A percentile compares a stretch with the other conserved stretches of the same genome.
phyloP scores from a whole-genome alignment of 2,113 vertebrate genomes.

The Heliornis fulica region DNA sequence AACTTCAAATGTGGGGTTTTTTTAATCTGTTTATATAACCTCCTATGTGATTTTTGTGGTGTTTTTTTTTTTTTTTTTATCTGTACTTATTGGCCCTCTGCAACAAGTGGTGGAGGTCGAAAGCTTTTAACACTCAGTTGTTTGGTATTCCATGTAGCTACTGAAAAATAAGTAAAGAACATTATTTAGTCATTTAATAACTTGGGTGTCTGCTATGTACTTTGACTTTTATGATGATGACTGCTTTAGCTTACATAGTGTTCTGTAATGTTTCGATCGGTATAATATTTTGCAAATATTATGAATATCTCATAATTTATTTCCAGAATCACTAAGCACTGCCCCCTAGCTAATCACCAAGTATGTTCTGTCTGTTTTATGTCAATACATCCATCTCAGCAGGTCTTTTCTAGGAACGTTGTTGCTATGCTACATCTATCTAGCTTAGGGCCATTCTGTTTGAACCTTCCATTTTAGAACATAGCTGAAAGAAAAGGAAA shows the following conservation, averaged over 20 bases:
- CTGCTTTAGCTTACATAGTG: not conserved
- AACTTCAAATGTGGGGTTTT: accelerated
- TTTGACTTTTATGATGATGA: not conserved
- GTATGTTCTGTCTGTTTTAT: not conserved
- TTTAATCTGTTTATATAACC: not conserved
- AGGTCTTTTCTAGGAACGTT: not conserved
- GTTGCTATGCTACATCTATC: not conserved
- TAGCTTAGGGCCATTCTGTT: not conserved
- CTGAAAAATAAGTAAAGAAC: not conserved
- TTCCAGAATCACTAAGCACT: not conserved
- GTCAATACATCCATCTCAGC: not conserved
- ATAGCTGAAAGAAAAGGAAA: not conserved
- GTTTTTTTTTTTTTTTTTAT: too few species aligned
- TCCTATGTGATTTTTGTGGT: not conserved
- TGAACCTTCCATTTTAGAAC: not conserved
- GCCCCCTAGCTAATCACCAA: not conserved
- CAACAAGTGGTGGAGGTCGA: not conserved
- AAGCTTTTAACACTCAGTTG: not conserved
- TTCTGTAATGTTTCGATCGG: not conserved
- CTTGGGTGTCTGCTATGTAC: not conserved
- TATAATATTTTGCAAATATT: not conserved
- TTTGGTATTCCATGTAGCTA: not conserved
- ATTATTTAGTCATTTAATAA: not conserved
- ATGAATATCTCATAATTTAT: not conserved
- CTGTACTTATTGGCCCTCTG: not conserved